Evolutionary conservation across 2,797 vertebrate species (phyloP).

Genomic region (Poecilia gillii): DNA sequence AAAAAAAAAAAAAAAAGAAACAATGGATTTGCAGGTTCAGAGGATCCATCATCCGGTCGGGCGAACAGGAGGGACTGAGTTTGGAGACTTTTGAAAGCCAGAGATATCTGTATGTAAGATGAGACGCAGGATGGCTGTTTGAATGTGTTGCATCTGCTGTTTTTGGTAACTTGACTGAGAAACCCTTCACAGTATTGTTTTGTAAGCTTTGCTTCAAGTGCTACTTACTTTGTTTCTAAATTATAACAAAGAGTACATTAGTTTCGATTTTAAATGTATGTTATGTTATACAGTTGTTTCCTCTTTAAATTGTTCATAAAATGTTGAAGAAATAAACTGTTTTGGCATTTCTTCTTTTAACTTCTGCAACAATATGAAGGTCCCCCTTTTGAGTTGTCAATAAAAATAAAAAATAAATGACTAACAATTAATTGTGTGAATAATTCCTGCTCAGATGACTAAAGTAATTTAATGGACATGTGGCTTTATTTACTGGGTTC

Average conservation of each 20-base stretch:
- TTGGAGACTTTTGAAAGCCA: constrained; percentile 10
- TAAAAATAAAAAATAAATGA: background rate
- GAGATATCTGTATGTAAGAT: background rate
- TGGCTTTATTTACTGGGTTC: background rate
- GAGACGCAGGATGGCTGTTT: background rate
- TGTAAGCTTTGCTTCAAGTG: background rate
- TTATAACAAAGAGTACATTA: background rate
- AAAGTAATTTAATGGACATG: background rate
- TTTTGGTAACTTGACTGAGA: constrained; percentile 1
- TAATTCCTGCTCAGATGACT: background rate
- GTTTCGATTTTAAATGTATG: background rate
- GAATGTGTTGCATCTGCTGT: constrained; percentile 9
- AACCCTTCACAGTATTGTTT: constrained; percentile 5
- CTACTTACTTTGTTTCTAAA: background rate
- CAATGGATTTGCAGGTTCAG: constrained; percentile 7
- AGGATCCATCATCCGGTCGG: constrained; percentile 6
- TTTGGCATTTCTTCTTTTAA: background rate
- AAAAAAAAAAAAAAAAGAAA: background rate
- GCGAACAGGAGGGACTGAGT: constrained; percentile 4
- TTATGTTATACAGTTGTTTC: background rate
- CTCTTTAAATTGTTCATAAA: background rate
- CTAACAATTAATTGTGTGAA: background rate
- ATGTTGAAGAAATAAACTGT: background rate
- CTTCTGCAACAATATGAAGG: background rate
- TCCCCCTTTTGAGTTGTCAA: background rate